A percentile compares a stretch with the other conserved stretches of the same genome.
Evolutionary conservation across 2,113 vertebrate genomes (phyloP).

Genomic region (Verasper variegatus): DNA sequence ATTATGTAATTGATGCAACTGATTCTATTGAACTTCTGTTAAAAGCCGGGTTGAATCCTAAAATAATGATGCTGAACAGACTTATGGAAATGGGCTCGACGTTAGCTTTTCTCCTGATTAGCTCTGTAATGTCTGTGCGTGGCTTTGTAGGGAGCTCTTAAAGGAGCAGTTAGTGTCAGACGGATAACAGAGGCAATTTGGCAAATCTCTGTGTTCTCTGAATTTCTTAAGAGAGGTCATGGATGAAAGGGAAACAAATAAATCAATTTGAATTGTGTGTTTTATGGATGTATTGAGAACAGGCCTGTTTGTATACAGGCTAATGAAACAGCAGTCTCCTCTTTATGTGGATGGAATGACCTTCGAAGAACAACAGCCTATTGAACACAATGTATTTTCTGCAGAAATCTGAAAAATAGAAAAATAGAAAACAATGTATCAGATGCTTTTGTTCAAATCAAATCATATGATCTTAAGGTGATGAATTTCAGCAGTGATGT

Average conservation of each 20-base stretch:
- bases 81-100: neutral
- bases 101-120: constrained; percentile 9
- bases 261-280: neutral
- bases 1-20: neutral
- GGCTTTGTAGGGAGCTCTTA: constrained; percentile 17
- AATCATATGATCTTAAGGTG: no score
- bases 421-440: no score
- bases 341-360: no score
- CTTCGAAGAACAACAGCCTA: no score
- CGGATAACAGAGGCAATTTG: constrained; percentile 53
- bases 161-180: neutral
- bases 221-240: constrained; percentile 12
- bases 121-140: constrained; percentile 7
- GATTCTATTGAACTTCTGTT: neutral
- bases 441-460: no score
- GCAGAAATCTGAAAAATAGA: no score
- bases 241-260: constrained; percentile 30
- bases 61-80: neutral
- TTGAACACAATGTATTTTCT: no score
- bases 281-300: neutral
- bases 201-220: constrained; percentile 30
- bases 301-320: neutral
- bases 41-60: neutral
- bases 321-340: no score
- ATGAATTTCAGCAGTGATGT: no score